phyloP scores from a whole-genome alignment of 2,797 vertebrate genomes.

The Peromyscus nudipes region DNA sequence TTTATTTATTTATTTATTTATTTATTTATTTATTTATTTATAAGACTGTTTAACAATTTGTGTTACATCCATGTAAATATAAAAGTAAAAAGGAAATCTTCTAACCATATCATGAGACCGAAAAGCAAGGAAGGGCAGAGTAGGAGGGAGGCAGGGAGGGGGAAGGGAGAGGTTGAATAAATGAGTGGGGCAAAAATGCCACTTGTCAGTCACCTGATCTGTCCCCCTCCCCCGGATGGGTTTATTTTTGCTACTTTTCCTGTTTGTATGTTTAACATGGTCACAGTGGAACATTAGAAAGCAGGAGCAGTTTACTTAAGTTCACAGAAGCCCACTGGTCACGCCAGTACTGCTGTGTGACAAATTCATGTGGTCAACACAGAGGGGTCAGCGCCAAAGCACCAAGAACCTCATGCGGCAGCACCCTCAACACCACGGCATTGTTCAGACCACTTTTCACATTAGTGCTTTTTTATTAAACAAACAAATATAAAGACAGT shows the following conservation, averaged over 20 bases:
- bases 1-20: too few relatives aligned
- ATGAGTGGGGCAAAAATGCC: background rate
- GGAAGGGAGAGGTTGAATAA: too few relatives aligned
- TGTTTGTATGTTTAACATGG: conserved; percentile 11
- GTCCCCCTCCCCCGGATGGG: background rate
- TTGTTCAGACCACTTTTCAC: conserved; percentile 62
- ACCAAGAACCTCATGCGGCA: conserved; percentile 24
- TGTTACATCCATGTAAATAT: background rate
- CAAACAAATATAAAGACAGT: conserved; percentile 49
- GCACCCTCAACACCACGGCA: conserved; percentile 58
- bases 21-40: too few relatives aligned
- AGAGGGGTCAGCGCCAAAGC: background rate
- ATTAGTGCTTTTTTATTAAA: conserved; percentile 54
- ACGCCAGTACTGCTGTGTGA: conserved; percentile 26
- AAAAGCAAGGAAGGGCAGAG: background rate
- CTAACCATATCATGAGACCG: background rate
- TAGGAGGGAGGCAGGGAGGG: too few relatives aligned
- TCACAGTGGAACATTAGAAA: background rate
- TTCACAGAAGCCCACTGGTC: conserved; percentile 51
- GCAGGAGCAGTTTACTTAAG: conserved; percentile 60
- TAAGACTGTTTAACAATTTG: too few relatives aligned
- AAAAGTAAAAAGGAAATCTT: background rate
- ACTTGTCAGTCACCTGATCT: background rate
- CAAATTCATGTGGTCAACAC: background rate
- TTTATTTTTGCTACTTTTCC: conserved; percentile 12